A percentile compares a stretch with the other conserved stretches of the same genome.
These are phyloP conservation scores for Amiota communis DNA, from an alignment of 2,888 invertebrate genomes.

Conservation along the genomic window DNA sequence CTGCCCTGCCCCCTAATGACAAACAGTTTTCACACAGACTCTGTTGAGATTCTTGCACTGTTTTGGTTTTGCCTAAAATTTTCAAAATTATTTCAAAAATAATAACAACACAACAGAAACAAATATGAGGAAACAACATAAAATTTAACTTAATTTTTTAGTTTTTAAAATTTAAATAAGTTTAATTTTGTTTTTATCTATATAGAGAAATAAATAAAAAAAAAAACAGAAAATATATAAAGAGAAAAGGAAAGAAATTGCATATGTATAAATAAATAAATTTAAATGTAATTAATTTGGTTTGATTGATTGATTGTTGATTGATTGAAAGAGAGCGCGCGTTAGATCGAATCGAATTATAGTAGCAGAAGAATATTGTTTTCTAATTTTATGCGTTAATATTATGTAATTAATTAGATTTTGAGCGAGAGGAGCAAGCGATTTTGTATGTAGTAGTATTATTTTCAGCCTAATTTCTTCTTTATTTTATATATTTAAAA, in stretches of 20 bases:
- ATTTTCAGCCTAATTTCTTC: slow-evolving; percentile 53
- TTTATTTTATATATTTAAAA: slow-evolving; percentile 25
- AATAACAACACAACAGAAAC: background rate
- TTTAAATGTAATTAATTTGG: background rate
- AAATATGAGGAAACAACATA: background rate
- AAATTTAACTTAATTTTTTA: slow-evolving; percentile 1
- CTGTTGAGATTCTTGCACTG: background rate
- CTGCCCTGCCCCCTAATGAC: background rate
- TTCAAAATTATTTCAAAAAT: slow-evolving; percentile 21
- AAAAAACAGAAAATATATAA: background rate
- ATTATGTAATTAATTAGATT: slow-evolving; percentile 5
- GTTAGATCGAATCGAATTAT: background rate
- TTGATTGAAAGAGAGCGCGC: background rate
- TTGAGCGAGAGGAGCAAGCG: background rate
- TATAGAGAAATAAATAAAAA: background rate
- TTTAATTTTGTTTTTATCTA: slow-evolving; percentile 4
- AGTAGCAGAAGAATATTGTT: slow-evolving; percentile 47
- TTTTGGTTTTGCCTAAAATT: slow-evolving; percentile 21
- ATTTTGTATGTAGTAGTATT: slow-evolving; percentile 63
- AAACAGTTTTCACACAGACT: background rate
- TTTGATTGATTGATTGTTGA: background rate
- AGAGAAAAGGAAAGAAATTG: background rate
- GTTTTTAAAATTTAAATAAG: background rate
- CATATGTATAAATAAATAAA: background rate
- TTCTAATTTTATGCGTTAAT: slow-evolving; percentile 59